These are phyloP conservation scores for Drosophila virilis DNA, from an alignment of 1,140 invertebrate genomes.

Conservation along the genomic window DNA sequence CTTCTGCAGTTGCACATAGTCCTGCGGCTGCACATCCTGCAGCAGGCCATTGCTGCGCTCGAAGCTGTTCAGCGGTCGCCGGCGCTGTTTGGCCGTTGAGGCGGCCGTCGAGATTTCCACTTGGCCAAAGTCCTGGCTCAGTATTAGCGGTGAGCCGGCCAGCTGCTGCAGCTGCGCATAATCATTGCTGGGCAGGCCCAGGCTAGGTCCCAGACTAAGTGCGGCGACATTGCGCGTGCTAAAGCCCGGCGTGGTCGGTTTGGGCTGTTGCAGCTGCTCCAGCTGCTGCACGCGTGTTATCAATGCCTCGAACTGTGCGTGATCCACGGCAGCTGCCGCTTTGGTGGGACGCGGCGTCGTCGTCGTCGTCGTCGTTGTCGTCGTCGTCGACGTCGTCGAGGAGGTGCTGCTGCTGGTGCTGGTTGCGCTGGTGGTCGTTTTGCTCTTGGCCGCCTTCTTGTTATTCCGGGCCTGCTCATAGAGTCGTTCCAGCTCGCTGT, in stretches of 20 bases:
- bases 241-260: constrained; percentile 63
- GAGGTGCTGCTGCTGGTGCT: constrained; percentile 36
- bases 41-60: constrained; percentile 71
- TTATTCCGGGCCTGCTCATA: constrained; percentile 75
- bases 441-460: constrained; percentile 50
- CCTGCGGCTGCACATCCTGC: constrained; percentile 73
- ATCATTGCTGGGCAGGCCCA: constrained; percentile 66
- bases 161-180: constrained; percentile 71
- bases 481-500: constrained; percentile 69
- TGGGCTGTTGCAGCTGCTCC: constrained; percentile 70
- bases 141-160: constrained; percentile 4
- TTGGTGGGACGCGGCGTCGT: constrained; percentile 45
- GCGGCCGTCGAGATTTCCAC: constrained; percentile 78
- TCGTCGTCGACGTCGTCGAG: constrained; percentile 21
- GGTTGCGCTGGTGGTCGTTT: constrained; percentile 17
- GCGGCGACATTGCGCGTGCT: constrained; percentile 68
- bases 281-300: constrained; percentile 78
- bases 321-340: constrained; percentile 52
- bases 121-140: background rate
- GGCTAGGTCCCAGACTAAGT: background rate
- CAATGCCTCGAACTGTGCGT: constrained; percentile 69
- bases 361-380: constrained; percentile 19
- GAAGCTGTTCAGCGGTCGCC: constrained; percentile 46
- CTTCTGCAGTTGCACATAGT: constrained; percentile 80
- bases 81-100: constrained; percentile 56